Evolutionary conservation across 2,888 invertebrate species (phyloP), one percentile per base, ranked within the genome.

Genomic region (Cosmopolites sordidus): DNA sequence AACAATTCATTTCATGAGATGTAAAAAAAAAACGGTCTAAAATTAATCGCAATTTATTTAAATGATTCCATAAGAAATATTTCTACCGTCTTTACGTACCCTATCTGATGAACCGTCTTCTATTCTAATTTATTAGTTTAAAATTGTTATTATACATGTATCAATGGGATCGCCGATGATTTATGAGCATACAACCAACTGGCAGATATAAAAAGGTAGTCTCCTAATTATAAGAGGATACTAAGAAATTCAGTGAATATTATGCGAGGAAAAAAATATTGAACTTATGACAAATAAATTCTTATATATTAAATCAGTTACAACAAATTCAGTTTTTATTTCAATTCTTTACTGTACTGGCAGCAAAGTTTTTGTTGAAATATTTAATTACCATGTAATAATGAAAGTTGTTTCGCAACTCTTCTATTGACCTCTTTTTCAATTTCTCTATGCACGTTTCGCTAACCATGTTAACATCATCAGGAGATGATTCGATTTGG

Each of bases 101-200:
- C 33, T 33, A 33, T 33, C 33, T 33, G 33, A 33, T 33, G 33
- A 33, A 33, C 33, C 33, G 33, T 33, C 33, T 12, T n/a, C 33
- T 33, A 33, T 33, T 33, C 33, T 33, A 33, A 33, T 33, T 33
- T 33, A 33, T 33, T 33, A 33, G 33, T 33, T 33, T 33, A 33
- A 33, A 33, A 33, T 33, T 33, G 33, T 33, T 33, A 33, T 33
- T 33, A 33, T 33, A 12, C 33, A 33, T 33, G 33, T 33, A 33
- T 33, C 33, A 33, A 33, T 33, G 33, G 33, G 12, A 33, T 33
- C 33, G 11, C 33, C 11, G 33, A 33, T 33, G 33, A 33, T 33
- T 33, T 33, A 33, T 33, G 11, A 12, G 8, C 33, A 12, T 33
- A 33, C 12, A 33, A 33, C n/a, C 12, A 3, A 11, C n/a, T 33